Evolutionary conservation across 2,797 vertebrate species (phyloP).

Genomic region (Valencia hispanica): DNA sequence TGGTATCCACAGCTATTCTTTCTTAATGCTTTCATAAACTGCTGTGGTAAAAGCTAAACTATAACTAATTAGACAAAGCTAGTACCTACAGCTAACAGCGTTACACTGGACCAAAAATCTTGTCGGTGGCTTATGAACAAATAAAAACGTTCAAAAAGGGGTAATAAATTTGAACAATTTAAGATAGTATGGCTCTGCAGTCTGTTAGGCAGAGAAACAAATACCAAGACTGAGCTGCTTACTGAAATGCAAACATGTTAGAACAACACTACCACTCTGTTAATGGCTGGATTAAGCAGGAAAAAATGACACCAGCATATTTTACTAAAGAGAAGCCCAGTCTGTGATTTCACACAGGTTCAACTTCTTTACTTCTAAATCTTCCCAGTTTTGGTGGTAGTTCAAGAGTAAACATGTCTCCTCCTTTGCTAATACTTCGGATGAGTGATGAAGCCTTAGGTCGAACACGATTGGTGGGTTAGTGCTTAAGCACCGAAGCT

Average conservation of each 20-base stretch:
- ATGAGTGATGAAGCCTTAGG: constrained; percentile 54
- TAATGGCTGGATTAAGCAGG: constrained; percentile 20
- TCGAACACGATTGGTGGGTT: constrained; percentile 60
- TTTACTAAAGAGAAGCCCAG: constrained; percentile 32
- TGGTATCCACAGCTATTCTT: neutral
- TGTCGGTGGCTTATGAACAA: neutral
- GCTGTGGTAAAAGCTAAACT: neutral
- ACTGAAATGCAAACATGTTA: constrained; percentile 18
- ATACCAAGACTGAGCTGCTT: constrained; percentile 8
- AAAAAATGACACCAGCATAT: neutral
- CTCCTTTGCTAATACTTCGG: constrained; percentile 39
- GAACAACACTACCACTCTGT: constrained; percentile 11
- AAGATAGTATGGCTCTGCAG: neutral
- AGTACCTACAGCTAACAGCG: neutral
- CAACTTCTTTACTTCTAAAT: constrained; percentile 59
- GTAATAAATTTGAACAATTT: neutral
- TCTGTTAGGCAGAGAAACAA: neutral
- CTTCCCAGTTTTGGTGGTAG: constrained; percentile 37
- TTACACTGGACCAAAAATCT: neutral
- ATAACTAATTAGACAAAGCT: neutral
- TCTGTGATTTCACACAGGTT: constrained; percentile 46
- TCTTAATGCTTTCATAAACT: neutral
- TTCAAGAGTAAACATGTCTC: constrained; percentile 57
- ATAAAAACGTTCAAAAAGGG: neutral
- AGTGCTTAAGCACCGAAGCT: constrained; percentile 58